Evolutionary conservation across 2,888 invertebrate species (phyloP).

Genomic region (Aleiodes alternator): DNA sequence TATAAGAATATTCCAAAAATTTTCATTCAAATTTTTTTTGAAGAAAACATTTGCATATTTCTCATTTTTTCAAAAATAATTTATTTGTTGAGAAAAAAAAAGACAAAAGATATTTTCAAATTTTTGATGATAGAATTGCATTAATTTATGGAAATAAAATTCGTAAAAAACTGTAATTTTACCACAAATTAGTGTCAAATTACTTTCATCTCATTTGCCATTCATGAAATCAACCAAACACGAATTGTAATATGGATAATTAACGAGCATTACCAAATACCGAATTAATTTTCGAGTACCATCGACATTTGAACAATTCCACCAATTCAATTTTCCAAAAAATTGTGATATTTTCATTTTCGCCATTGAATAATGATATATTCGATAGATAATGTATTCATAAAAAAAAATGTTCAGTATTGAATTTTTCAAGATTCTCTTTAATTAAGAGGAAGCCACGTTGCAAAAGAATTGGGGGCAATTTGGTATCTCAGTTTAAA

Average conservation of each 20-base stretch:
- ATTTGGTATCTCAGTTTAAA: too few species aligned
- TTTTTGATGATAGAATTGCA: too few species aligned
- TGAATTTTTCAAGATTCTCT: too few species aligned
- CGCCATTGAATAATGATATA: not conserved
- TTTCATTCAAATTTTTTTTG: too few species aligned
- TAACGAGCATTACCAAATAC: slow-evolving; percentile 13
- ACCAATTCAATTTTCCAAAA: not conserved
- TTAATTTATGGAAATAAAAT: not conserved
- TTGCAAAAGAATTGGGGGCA: too few species aligned
- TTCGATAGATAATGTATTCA: not conserved
- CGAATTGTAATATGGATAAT: slow-evolving; percentile 19
- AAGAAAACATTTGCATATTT: too few species aligned
- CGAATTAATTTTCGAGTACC: slow-evolving; percentile 5
- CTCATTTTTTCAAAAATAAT: too few species aligned
- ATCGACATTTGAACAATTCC: not conserved
- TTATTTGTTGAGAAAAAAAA: too few species aligned
- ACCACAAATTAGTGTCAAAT: not conserved
- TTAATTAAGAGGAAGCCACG: too few species aligned
- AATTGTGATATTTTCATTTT: not conserved
- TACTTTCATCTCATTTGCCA: slow-evolving; percentile 18
- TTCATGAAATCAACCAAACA: slow-evolving; percentile 8
- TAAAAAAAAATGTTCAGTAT: too few species aligned
- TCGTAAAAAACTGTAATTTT: not conserved
- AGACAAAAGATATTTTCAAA: too few species aligned
- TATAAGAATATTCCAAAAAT: too few species aligned